phyloP scores from a whole-genome alignment of 1,140 invertebrate genomes.

The Aphaenogaster ashmeadi region DNA sequence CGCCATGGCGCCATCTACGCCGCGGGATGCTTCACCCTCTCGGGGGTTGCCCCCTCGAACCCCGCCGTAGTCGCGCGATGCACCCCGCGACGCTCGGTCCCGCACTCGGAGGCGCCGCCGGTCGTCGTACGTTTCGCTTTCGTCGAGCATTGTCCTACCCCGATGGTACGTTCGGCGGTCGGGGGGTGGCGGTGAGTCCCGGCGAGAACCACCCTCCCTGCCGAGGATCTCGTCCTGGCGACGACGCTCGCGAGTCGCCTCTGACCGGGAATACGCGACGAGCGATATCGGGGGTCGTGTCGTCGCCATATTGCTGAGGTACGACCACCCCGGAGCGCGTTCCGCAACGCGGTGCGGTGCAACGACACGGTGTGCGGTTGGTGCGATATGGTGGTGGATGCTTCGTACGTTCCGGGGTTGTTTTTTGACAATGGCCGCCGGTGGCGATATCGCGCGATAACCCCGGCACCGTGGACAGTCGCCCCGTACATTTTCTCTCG shows the following conservation, averaged over 20 bases:
- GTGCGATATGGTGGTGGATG: constrained; percentile 32
- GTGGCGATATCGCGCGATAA: constrained; percentile 62
- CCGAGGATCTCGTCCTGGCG: constrained; percentile 14
- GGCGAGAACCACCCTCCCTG: constrained; percentile 28
- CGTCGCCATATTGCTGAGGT: constrained; percentile 30
- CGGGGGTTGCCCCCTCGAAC: constrained; percentile 79
- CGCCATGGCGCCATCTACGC: constrained; percentile 67
- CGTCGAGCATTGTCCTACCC: constrained; percentile 47
- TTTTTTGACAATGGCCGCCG: constrained; percentile 63
- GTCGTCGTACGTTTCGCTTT: constrained; percentile 66
- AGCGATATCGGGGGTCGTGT: constrained; percentile 24
- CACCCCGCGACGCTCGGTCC: constrained; percentile 81
- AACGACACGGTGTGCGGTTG: constrained; percentile 3
- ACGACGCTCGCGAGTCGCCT: constrained; percentile 7
- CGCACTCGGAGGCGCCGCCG: constrained; percentile 67
- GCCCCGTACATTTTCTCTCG: constrained; percentile 26
- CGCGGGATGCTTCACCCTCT: constrained; percentile 53
- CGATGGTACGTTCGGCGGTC: constrained; percentile 50
- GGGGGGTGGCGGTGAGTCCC: constrained; percentile 34
- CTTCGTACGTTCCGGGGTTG: constrained; percentile 21
- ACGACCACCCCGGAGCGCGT: constrained; percentile 21
- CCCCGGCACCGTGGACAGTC: not conserved
- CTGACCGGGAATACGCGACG: not conserved
- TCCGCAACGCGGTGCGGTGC: not conserved
- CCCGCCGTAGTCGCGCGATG: constrained; percentile 83